Conservation (phyloP, 2,113 vertebrate species). For the Psophia crepitans region DNA sequence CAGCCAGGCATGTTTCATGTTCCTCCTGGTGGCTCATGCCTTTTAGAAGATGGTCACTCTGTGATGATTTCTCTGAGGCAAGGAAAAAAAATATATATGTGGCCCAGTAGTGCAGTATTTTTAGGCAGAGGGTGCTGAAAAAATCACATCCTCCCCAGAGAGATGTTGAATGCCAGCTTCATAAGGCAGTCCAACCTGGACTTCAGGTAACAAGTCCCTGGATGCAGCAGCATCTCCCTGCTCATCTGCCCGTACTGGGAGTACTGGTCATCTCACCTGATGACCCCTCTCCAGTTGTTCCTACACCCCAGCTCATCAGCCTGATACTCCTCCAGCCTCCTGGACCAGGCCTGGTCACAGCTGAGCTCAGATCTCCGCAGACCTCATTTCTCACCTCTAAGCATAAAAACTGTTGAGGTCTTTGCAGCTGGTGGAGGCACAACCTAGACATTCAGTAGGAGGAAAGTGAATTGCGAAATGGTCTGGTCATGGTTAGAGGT, state of each 20-base stretch:
- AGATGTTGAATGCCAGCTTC: neutral
- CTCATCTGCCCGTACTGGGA: accelerated
- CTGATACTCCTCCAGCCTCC: neutral
- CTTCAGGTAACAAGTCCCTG: neutral
- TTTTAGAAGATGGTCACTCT: neutral
- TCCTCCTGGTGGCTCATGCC: neutral
- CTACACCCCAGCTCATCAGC: neutral
- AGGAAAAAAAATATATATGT: neutral
- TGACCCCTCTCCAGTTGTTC: neutral
- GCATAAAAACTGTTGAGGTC: neutral
- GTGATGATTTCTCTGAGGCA: neutral
- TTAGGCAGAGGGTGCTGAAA: neutral
- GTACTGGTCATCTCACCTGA: neutral
- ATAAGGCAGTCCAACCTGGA: neutral
- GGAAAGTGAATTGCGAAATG: neutral
- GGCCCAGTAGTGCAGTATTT: neutral
- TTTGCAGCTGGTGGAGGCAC: neutral
- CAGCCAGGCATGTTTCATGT: accelerated
- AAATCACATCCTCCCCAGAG: neutral
- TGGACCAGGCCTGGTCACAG: neutral
- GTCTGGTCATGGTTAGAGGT: neutral
- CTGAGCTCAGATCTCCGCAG: neutral
- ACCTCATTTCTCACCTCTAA: neutral
- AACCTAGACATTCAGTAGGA: neutral
- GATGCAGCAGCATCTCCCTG: neutral